Base-by-base conservation (phyloP, 2,888 invertebrate species). In the Hofmannophila pseudospretella region DNA sequence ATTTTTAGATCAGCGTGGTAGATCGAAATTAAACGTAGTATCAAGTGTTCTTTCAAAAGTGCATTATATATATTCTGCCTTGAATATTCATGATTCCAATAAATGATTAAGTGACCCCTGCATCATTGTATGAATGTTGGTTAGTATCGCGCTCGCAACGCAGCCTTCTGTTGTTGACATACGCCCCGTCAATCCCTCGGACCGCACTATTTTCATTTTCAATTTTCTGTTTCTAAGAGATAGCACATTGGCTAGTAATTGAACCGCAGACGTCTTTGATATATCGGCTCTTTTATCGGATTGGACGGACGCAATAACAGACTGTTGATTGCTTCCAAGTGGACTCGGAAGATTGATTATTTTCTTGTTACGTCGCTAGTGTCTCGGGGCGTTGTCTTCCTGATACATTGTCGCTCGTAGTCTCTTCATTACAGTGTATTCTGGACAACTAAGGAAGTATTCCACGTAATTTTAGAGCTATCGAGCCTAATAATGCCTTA, bases 291-390 rank as follows among this genome's bases (percentile, higher is more conserved):
- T 76, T 77, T 78, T 82, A 88, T 86, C 79, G 76, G 74, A 85
- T 85, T 78, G 79, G 76, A 81, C 75, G 74, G 80, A 81, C 80
- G 77, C 76, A 85, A 85, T 84, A 85, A 80, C 78, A 78, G 73
- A 80, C 74, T 75, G 75, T 79, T 87, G 87, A 87, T 88, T 87
- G 87, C 81, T 82, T 84, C 77, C 70, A 75, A 81, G 81, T 81
- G 73, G 79, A 82, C 78, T 74, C 54, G 67, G 69, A 69, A 82
- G 82, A 86, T 86, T 85, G 85, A 85, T 86, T 85, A 82, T 85
- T 85, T 84, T 80, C 82, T 81, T 73, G 72, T 77, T 82, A 81
- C 65, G 58, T 43, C 41, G 45, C 51, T 57, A 45, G 51, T 66
- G 67, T 67, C 62, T 54, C 41, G 31, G 35, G 41, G 54, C 49